phyloP scores from a whole-genome alignment of 2,797 vertebrate genomes.

The Silurus aristotelis region DNA sequence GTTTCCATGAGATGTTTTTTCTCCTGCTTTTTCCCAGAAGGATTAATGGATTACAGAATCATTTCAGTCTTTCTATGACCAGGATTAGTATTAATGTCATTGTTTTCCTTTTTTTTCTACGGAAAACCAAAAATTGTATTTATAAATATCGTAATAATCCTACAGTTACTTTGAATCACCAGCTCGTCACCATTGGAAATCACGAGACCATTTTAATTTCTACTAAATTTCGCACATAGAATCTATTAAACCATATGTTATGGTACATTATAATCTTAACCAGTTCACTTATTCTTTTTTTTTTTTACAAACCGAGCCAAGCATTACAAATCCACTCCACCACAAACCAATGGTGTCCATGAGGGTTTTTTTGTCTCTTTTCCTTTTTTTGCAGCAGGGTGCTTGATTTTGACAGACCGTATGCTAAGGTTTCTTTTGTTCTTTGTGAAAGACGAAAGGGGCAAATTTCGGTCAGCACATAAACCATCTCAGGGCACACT shows the following conservation, averaged over 20 bases:
- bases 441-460: constrained; percentile 30
- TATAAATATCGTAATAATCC: not conserved
- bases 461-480: constrained; percentile 42
- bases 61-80: not conserved
- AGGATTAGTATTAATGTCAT: not conserved
- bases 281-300: not conserved
- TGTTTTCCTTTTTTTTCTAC: not conserved
- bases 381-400: not conserved
- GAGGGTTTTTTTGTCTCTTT: not conserved
- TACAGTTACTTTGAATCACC: not conserved
- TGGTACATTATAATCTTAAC: not conserved
- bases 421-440: constrained; percentile 33
- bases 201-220: not conserved
- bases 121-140: not conserved
- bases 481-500: constrained; percentile 29
- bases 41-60: not conserved
- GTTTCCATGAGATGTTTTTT: not conserved
- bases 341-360: not conserved
- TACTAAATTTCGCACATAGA: not conserved
- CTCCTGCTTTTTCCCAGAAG: too few relatives aligned
- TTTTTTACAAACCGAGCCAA: not conserved
- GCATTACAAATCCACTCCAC: not conserved
- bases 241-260: not conserved
- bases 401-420: not conserved
- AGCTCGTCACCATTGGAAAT: not conserved